Percentiles rank a stretch among this genome's conserved stretches.
phyloP scores from a whole-genome alignment of 2,888 invertebrate genomes.

The Nephrotoma appendiculata region DNA sequence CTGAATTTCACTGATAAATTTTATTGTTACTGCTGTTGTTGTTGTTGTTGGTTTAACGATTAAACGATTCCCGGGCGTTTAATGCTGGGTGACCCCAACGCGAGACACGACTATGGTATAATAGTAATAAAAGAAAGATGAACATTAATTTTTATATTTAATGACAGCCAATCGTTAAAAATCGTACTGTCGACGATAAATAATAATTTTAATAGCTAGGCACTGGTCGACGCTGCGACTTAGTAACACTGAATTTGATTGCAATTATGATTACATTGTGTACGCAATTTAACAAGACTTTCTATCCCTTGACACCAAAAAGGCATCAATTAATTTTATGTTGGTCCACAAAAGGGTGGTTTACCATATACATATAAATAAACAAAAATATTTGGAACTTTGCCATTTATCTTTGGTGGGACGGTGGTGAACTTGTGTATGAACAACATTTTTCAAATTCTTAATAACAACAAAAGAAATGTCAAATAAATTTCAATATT shows the following conservation, averaged over 20 bases:
- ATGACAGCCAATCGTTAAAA: not conserved
- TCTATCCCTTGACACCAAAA: not conserved
- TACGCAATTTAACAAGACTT: not conserved
- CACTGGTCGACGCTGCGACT: not conserved
- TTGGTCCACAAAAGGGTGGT: not conserved
- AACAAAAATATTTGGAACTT: not conserved
- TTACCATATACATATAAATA: not conserved
- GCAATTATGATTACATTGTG: not conserved
- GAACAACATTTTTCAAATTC: not conserved
- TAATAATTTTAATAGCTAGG: not conserved
- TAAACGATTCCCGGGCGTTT: not conserved
- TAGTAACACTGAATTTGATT: not conserved
- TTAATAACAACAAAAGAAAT: not conserved
- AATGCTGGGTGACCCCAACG: not conserved
- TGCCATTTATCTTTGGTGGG: not conserved
- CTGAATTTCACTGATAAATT: not conserved
- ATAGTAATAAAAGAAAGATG: not conserved
- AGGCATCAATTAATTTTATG: not conserved
- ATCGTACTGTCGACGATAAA: not conserved
- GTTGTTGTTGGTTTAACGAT: not conserved
- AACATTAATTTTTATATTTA: not conserved
- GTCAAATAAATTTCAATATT: not conserved
- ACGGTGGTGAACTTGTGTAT: not conserved
- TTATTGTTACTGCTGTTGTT: not conserved
- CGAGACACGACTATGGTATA: not conserved